Percentiles rank a stretch among this genome's conserved stretches.
phyloP scores from a whole-genome alignment of 2,888 invertebrate genomes.

The Drosophila kokeensis region DNA sequence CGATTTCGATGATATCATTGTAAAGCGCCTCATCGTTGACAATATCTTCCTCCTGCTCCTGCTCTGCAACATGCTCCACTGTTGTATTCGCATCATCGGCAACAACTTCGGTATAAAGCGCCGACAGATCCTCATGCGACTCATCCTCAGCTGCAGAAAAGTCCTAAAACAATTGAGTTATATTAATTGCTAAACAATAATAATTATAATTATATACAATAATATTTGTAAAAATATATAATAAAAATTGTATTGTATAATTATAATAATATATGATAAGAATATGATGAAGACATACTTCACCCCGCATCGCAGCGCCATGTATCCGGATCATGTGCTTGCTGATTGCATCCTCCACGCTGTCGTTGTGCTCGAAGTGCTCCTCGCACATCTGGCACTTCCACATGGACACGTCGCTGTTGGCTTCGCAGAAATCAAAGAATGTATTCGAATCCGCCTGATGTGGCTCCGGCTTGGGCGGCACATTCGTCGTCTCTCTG shows the following conservation, averaged over 20 bases:
- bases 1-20: slow-evolving; percentile 48
- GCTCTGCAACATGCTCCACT: not conserved
- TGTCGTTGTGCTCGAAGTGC: slow-evolving; percentile 61
- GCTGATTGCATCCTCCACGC: slow-evolving; percentile 31
- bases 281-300: slow-evolving; percentile 23
- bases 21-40: slow-evolving; percentile 42
- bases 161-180: slow-evolving; percentile 19
- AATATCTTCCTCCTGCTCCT: slow-evolving; percentile 11
- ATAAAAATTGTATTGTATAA: not conserved
- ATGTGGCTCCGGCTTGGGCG: slow-evolving; percentile 20
- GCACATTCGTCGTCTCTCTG: not conserved
- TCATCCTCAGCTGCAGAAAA: slow-evolving; percentile 1
- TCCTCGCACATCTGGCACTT: slow-evolving; percentile 74
- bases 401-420: slow-evolving; percentile 22
- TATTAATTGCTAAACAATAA: not conserved
- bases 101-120: slow-evolving; percentile 34
- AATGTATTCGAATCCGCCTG: slow-evolving; percentile 29
- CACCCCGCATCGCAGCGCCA: slow-evolving; percentile 37
- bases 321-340: slow-evolving; percentile 53
- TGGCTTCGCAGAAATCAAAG: slow-evolving; percentile 42
- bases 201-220: not conserved
- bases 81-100: slow-evolving; percentile 1
- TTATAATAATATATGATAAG: not conserved
- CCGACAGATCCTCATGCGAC: slow-evolving; percentile 19
- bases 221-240: too few relatives aligned